Conservation (phyloP, 2,888 invertebrate genomes). For the Drosophila atroscutellata region DNA sequence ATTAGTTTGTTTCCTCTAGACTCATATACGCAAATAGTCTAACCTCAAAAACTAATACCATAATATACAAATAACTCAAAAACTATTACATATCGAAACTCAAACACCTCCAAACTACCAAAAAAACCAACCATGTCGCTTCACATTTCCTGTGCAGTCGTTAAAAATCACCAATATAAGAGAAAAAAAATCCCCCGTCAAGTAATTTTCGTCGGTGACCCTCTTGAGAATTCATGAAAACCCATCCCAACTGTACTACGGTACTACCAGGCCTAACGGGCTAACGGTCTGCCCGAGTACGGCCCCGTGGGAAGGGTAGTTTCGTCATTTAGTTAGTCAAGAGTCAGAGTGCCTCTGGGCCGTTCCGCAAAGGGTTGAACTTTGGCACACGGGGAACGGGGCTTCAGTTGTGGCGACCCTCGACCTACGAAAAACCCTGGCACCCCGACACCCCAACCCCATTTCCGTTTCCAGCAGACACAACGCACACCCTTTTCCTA, state of each 20-base stretch:
- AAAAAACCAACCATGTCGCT: neutral
- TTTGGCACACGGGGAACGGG: slow-evolving; percentile 26
- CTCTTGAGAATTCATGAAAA: slow-evolving; percentile 36
- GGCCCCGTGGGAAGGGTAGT: slow-evolving; percentile 31
- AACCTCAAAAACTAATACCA: neutral
- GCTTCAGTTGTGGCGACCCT: neutral
- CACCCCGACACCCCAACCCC: slow-evolving; percentile 6
- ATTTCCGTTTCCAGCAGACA: slow-evolving; percentile 1
- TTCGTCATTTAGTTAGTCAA: slow-evolving; percentile 1
- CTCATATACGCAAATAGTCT: neutral
- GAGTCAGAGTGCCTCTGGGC: slow-evolving; percentile 5
- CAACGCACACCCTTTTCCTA: slow-evolving; percentile 17
- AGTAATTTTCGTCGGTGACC: slow-evolving; percentile 14
- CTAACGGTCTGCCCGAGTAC: neutral
- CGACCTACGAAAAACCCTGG: neutral
- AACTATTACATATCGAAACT: no score
- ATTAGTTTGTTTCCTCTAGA: neutral
- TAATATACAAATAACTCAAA: neutral
- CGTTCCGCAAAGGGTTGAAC: slow-evolving; percentile 57
- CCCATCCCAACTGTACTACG: slow-evolving; percentile 43
- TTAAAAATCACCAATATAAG: neutral
- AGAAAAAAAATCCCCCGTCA: slow-evolving; percentile 1
- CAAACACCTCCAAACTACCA: neutral
- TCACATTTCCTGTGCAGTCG: neutral
- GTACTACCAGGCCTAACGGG: neutral